Evolutionary conservation across 2,888 invertebrate species (phyloP), one percentile per base, ranked within the genome.

Genomic region (Drosophila conformis): DNA sequence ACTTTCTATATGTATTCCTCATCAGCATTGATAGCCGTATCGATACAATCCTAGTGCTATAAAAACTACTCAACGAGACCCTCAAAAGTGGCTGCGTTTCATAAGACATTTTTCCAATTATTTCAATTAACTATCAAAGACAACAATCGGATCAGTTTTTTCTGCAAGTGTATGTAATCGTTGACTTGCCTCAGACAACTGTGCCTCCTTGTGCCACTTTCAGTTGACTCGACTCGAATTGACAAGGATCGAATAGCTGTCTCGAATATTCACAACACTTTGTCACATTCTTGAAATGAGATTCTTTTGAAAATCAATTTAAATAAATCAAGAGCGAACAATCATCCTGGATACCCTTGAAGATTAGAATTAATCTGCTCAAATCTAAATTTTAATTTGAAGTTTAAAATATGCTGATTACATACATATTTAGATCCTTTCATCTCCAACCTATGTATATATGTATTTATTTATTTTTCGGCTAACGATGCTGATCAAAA

Each of bases 161-260:
- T 25, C 15, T 46, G 46, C 25, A 15, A 46, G 46, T 46, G 46
- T 46, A 46, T 15, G 46, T 25, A 46, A 15, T 46, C 46, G 46
- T 8, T 46, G 15, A 25, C 8, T 46, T 46, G 25, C 15, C 46
- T 25, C 25, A 15, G 15, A 2, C 21, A 46, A 46, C 7, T 42
- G 49, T 27, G 38, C 21, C 36, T 52, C 29, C 31, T 46, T 46
- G 56, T 60, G 51, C 25, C 46, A 54, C 38, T 27, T 59, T 58
- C 13, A n/a, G 52, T 31, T 33, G 52, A 74, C 59, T 60, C 38
- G 33, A 53, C 25, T 36, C 49, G 59, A 63, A 52, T 58, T 70
- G 71, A 64, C 76, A 56, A 33, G 59, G 58, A 76, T 71, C 59
- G 42, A 49, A 49, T n/a, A 49, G 18, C 49, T 27, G 27, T 27